Conservation (phyloP, 2,888 invertebrate genomes). For the Thera obeliscata region DNA sequence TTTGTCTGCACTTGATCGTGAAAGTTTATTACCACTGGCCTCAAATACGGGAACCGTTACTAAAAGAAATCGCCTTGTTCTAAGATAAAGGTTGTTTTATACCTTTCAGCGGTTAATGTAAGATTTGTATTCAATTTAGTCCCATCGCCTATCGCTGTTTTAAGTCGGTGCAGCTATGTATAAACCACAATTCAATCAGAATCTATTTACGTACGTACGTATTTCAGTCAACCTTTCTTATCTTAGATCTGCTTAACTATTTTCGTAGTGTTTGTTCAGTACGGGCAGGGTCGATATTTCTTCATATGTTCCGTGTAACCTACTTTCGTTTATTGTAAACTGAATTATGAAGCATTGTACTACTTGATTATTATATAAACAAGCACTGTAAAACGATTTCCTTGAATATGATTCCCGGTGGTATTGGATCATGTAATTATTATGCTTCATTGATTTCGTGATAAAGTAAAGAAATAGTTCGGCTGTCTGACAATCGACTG, state of each 20-base stretch:
- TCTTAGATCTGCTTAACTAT: conserved; percentile 43
- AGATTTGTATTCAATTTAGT: conserved; percentile 14
- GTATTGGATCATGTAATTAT: conserved; percentile 10
- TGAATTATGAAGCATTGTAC: conserved; percentile 43
- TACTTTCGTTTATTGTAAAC: conserved; percentile 58
- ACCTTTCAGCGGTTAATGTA: conserved; percentile 51
- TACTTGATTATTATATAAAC: conserved; percentile 12
- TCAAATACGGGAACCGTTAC: conserved; percentile 76
- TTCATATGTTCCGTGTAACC: conserved; percentile 59
- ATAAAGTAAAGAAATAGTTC: conserved; percentile 1
- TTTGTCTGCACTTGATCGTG: conserved; percentile 78
- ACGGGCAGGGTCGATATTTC: conserved; percentile 64
- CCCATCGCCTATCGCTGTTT: not conserved
- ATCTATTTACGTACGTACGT: conserved; percentile 32
- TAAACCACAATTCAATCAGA: conserved; percentile 17
- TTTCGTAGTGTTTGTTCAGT: conserved; percentile 51
- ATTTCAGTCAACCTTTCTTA: conserved; percentile 35
- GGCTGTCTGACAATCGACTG: conserved; percentile 1
- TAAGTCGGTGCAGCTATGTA: conserved; percentile 10
- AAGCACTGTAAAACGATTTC: conserved; percentile 20
- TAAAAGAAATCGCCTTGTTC: conserved; percentile 70
- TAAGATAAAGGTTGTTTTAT: conserved; percentile 58
- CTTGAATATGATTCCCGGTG: conserved; percentile 17
- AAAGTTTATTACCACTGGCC: conserved; percentile 79
- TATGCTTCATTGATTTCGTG: conserved; percentile 12